phyloP scores from a whole-genome alignment of 2,113 vertebrate species.

The Pseudopodoces humilis region DNA sequence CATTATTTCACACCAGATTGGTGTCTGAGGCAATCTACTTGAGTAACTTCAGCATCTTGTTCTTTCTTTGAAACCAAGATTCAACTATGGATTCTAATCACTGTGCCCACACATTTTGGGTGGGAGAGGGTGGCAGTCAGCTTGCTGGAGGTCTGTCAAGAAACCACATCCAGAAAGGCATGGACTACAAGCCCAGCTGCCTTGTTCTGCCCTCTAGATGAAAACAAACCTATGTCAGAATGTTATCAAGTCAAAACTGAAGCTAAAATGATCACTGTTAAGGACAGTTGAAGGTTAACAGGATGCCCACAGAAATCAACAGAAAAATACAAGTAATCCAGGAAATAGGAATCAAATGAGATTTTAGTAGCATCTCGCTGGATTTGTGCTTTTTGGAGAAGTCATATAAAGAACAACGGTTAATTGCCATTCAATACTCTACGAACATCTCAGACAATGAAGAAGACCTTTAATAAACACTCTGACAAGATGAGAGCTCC shows the following conservation, averaged over 20 bases:
- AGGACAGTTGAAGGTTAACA: not conserved
- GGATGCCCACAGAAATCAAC: not conserved
- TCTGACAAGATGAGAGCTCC: not conserved
- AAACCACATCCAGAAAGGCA: not conserved
- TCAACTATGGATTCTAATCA: not conserved
- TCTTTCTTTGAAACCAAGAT: not conserved
- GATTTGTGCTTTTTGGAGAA: not conserved
- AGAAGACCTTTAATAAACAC: not conserved
- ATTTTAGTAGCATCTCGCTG: not conserved
- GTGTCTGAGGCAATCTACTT: not conserved
- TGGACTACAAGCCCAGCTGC: not conserved
- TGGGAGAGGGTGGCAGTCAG: not conserved
- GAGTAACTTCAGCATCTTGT: not conserved
- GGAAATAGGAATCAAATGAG: not conserved
- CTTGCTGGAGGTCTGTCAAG: not conserved
- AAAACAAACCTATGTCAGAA: not conserved
- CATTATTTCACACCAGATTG: not conserved
- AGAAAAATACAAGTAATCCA: not conserved
- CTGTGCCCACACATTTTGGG: accelerated
- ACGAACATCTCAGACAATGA: not conserved
- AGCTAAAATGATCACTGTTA: not conserved
- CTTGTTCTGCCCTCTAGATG: not conserved
- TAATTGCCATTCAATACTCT: not conserved
- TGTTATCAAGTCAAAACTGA: not conserved
- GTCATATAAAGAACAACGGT: not conserved